Percentiles rank a stretch among this genome's conserved stretches.
Conservation (phyloP, 1,140 invertebrate species). For the Aphidius ervi region DNA sequence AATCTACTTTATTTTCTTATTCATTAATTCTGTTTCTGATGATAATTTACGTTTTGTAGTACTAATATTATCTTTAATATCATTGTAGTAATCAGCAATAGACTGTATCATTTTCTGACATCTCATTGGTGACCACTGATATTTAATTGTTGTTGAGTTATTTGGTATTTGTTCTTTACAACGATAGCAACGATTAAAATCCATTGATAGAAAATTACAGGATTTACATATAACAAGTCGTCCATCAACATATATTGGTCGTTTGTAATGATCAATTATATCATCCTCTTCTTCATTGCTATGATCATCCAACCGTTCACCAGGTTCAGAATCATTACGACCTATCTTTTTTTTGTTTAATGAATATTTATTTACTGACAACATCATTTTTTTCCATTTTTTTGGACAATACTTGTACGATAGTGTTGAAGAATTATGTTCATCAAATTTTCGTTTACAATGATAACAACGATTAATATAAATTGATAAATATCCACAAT, state of each 20-base stretch:
- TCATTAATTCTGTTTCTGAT: constrained; percentile 22
- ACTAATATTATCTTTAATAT: constrained; percentile 40
- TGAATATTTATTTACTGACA: constrained; percentile 30
- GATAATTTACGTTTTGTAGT: constrained; percentile 27
- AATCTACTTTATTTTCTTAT: too few species aligned
- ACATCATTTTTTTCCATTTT: constrained; percentile 39
- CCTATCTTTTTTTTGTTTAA: too few species aligned
- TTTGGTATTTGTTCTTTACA: constrained; percentile 56
- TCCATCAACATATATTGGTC: constrained; percentile 62
- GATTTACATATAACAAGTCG: constrained; percentile 66
- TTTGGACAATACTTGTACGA: too few species aligned
- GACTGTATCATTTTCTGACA: constrained; percentile 35
- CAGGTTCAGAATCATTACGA: too few species aligned
- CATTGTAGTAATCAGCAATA: constrained; percentile 29
- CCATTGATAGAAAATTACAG: constrained; percentile 67
- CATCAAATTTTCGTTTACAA: too few species aligned
- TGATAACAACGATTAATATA: too few species aligned
- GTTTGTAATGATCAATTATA: constrained; percentile 26
- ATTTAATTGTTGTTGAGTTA: constrained; percentile 51
- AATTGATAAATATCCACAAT: too few species aligned
- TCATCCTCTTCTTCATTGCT: too few species aligned
- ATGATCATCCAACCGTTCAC: too few species aligned
- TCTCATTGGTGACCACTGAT: constrained; percentile 20
- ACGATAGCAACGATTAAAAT: constrained; percentile 69
- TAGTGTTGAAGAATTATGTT: too few species aligned